phyloP scores from a whole-genome alignment of 2,113 vertebrate species.

The Dunckerocampus dactyliophorus region DNA sequence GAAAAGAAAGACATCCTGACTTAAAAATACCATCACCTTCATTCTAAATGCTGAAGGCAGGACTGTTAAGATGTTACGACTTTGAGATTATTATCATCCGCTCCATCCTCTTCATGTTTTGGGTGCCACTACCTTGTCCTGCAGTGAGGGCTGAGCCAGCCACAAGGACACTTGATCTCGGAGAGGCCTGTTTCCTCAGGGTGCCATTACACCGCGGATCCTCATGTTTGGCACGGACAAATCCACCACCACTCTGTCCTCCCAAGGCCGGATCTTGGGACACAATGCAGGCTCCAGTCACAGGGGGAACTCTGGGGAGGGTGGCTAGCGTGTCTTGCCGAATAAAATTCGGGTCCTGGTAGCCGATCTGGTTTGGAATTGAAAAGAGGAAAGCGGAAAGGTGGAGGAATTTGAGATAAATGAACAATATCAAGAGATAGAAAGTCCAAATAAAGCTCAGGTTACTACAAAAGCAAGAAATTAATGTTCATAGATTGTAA shows the following conservation, averaged over 20 bases:
- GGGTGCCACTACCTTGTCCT: conserved; percentile 46
- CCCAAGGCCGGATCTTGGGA: conserved; percentile 73
- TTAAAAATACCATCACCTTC: background rate
- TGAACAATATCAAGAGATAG: background rate
- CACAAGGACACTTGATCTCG: conserved; percentile 61
- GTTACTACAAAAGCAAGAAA: too few species aligned
- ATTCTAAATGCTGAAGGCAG: background rate
- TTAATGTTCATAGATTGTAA: too few species aligned
- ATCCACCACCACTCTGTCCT: conserved; percentile 68
- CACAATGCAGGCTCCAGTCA: conserved; percentile 63
- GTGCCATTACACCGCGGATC: conserved; percentile 88
- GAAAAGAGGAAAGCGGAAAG: background rate
- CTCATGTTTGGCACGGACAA: conserved; percentile 67
- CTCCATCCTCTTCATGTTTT: background rate
- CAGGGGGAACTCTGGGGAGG: conserved; percentile 68
- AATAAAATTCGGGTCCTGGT: conserved; percentile 81
- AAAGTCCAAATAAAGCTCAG: too few species aligned
- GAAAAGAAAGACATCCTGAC: background rate
- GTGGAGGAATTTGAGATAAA: background rate
- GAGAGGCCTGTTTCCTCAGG: conserved; percentile 80
- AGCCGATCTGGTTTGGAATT: conserved; percentile 88
- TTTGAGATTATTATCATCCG: background rate
- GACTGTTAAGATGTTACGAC: background rate
- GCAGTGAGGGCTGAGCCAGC: conserved; percentile 33
- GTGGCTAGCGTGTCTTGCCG: conserved; percentile 78